A percentile compares a stretch with the other conserved stretches of the same genome.
These are phyloP conservation scores for Zoanthus sociatus DNA, from an alignment of 92 coral and sea anemone genomes.

Conservation along the genomic window DNA sequence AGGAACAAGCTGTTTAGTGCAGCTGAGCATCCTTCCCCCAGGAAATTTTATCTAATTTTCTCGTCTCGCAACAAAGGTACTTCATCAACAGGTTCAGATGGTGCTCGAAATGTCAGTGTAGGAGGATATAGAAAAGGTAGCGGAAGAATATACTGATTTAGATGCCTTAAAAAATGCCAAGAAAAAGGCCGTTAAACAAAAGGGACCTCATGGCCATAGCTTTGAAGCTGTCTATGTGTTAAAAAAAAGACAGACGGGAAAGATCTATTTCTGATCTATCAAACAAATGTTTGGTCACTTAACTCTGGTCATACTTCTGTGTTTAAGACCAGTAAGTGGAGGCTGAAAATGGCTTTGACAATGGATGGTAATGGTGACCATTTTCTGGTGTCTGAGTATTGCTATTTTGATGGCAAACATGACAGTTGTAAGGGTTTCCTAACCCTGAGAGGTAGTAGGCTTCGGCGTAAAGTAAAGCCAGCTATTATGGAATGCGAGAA, in stretches of 20 bases:
- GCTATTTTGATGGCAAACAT: constrained; percentile 29
- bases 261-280: neutral
- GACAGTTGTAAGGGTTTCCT: neutral
- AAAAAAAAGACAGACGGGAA: constrained; percentile 16
- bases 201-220: neutral
- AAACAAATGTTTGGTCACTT: neutral
- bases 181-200: neutral
- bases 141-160: neutral
- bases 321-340: neutral
- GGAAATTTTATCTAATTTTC: too few species aligned
- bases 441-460: neutral
- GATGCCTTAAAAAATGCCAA: neutral
- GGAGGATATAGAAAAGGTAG: too few species aligned
- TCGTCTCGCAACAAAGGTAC: too few species aligned
- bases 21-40: too few species aligned
- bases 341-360: neutral
- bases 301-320: neutral
- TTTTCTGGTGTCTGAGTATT: neutral
- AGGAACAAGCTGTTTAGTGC: too few species aligned
- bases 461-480: too few species aligned
- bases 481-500: neutral
- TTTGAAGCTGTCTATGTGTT: constrained; percentile 12
- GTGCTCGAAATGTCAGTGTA: too few species aligned
- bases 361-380: constrained; percentile 23
- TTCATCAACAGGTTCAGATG: too few species aligned